Conservation (phyloP, 2,888 invertebrate species). For the Eristalinus aeneus region DNA sequence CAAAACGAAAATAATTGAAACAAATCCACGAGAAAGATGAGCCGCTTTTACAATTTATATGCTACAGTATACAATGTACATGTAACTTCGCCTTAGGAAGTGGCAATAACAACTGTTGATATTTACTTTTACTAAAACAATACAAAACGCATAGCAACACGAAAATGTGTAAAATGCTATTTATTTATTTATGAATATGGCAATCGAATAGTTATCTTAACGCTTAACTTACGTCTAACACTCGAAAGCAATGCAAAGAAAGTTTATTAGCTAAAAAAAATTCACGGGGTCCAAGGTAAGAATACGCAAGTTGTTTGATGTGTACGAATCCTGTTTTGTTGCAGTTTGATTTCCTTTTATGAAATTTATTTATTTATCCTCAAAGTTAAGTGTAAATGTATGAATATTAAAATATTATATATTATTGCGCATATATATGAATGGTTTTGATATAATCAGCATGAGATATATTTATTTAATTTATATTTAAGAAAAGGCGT, state of each 20-base stretch:
- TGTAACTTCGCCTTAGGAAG: slow-evolving; percentile 41
- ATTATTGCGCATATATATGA: not conserved
- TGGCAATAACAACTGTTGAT: slow-evolving; percentile 64
- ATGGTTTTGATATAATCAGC: not conserved
- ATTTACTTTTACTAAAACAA: slow-evolving; percentile 55
- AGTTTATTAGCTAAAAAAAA: slow-evolving; percentile 6
- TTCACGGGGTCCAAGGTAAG: slow-evolving; percentile 52
- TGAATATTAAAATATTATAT: slow-evolving; percentile 32
- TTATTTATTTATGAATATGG: not conserved
- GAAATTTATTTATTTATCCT: slow-evolving; percentile 15
- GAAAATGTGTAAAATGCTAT: not conserved
- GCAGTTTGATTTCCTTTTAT: not conserved
- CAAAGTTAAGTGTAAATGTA: slow-evolving; percentile 13
- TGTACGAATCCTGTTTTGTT: slow-evolving; percentile 44
- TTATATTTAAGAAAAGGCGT: no score
- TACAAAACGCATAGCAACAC: not conserved
- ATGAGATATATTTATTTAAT: not conserved
- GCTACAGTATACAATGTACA: slow-evolving; percentile 2
- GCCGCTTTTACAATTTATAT: slow-evolving; percentile 40
- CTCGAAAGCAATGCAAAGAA: slow-evolving; percentile 14
- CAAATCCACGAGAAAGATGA: slow-evolving; percentile 16
- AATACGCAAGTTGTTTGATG: slow-evolving; percentile 34
- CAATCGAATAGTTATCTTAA: slow-evolving; percentile 39
- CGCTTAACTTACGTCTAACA: slow-evolving; percentile 19
- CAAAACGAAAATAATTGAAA: slow-evolving; percentile 2